phyloP scores from a whole-genome alignment of 2,888 invertebrate genomes.

The Gandaritis pyraliata region DNA sequence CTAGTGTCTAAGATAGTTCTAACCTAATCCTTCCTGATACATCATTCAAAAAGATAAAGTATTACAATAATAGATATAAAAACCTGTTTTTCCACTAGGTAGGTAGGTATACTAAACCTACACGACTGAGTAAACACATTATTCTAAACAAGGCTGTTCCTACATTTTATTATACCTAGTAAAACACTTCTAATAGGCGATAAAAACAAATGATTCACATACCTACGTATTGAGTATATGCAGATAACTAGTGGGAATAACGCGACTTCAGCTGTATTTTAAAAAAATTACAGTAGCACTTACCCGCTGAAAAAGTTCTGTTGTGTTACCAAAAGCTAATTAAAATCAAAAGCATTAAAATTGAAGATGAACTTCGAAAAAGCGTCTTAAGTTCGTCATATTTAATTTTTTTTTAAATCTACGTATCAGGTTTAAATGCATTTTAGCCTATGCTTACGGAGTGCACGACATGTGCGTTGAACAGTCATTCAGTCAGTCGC shows the following conservation, averaged over 20 bases:
- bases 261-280: background rate
- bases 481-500: background rate
- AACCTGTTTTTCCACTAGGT: conserved; percentile 30
- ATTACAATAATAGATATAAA: conserved; percentile 17
- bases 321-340: too few relatives aligned
- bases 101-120: conserved; percentile 20
- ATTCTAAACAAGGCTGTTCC: conserved; percentile 46
- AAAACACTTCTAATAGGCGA: conserved; percentile 36
- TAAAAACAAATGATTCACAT: conserved; percentile 49
- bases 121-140: conserved; percentile 36
- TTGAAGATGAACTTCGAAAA: too few relatives aligned
- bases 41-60: conserved; percentile 18
- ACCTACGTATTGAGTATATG: conserved; percentile 18
- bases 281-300: too few relatives aligned
- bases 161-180: conserved; percentile 43
- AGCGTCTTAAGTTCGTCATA: too few relatives aligned
- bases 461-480: background rate
- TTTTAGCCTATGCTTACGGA: too few relatives aligned
- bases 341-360: too few relatives aligned
- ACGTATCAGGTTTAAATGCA: too few relatives aligned
- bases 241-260: background rate
- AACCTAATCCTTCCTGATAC: conserved; percentile 24
- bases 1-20: conserved; percentile 1
- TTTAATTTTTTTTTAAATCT: too few relatives aligned
- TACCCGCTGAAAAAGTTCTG: too few relatives aligned